Conservation (phyloP, 1,140 invertebrate species). For the Drosophila parvula region DNA sequence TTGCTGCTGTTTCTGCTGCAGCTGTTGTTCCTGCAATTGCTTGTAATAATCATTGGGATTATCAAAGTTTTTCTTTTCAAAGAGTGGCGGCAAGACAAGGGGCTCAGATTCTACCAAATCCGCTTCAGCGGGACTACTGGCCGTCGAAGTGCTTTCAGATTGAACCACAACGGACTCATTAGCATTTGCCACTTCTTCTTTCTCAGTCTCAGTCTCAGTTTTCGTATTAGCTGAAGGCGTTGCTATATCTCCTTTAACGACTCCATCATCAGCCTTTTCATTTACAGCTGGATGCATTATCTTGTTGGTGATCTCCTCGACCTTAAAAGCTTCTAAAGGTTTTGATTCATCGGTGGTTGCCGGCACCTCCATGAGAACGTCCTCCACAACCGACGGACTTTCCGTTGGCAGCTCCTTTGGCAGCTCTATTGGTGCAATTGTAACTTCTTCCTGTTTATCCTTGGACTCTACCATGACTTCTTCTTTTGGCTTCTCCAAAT, state of each 20-base stretch:
- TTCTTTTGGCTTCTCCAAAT: not conserved
- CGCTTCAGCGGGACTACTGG: not conserved
- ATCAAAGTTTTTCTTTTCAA: constrained; percentile 53
- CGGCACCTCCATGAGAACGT: not conserved
- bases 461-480: not conserved
- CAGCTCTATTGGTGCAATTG: not conserved
- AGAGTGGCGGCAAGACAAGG: constrained; percentile 50
- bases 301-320: not conserved
- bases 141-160: constrained; percentile 1
- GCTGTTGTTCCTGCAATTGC: constrained; percentile 44
- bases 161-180: not conserved
- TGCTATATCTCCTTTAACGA: not conserved
- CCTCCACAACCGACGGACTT: not conserved
- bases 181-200: not conserved
- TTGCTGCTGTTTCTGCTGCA: not conserved
- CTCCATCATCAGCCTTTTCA: not conserved
- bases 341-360: not conserved
- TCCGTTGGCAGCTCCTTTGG: not conserved
- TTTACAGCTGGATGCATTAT: not conserved
- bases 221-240: not conserved
- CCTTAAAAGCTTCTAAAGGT: not conserved
- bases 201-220: not conserved
- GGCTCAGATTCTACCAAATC: not conserved
- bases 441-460: not conserved
- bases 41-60: constrained; percentile 66